A percentile compares a stretch with the other conserved stretches of the same genome.
These are phyloP conservation scores for Premnoplex brunnescens DNA, from an alignment of 2,797 vertebrate genomes.

Conservation along the genomic window DNA sequence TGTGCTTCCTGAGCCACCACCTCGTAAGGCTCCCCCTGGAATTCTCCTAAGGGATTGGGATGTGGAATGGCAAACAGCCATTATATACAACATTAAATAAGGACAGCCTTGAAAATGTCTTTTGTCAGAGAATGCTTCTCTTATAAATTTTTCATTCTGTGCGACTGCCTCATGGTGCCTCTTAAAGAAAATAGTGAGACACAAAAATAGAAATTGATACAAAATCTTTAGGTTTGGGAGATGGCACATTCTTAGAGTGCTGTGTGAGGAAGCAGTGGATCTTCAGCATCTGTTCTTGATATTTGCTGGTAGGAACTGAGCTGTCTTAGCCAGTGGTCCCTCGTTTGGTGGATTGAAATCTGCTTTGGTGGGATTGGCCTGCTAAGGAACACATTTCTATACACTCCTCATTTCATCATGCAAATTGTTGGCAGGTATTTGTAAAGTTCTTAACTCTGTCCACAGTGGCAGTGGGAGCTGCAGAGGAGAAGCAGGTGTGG, in stretches of 20 bases:
- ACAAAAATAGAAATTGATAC: neutral
- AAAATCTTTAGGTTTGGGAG: neutral
- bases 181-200: neutral
- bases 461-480: neutral
- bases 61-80: neutral
- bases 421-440: neutral
- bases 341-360: neutral
- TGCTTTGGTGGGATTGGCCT: neutral
- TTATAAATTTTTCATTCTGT: neutral
- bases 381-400: neutral
- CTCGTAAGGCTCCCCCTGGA: slow-evolving; percentile 75
- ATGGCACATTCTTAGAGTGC: neutral
- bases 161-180: neutral
- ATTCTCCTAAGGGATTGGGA: neutral
- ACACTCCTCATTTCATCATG: neutral
- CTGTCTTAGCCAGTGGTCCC: neutral
- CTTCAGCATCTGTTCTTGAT: neutral
- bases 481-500: neutral
- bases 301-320: neutral
- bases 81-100: neutral
- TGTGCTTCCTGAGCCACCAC: slow-evolving; percentile 82
- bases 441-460: neutral
- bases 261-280: neutral
- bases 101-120: neutral
- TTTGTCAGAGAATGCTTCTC: neutral